These are phyloP conservation scores for Erpornis zantholeuca DNA, from an alignment of 2,113 vertebrate species.

Conservation along the genomic window DNA sequence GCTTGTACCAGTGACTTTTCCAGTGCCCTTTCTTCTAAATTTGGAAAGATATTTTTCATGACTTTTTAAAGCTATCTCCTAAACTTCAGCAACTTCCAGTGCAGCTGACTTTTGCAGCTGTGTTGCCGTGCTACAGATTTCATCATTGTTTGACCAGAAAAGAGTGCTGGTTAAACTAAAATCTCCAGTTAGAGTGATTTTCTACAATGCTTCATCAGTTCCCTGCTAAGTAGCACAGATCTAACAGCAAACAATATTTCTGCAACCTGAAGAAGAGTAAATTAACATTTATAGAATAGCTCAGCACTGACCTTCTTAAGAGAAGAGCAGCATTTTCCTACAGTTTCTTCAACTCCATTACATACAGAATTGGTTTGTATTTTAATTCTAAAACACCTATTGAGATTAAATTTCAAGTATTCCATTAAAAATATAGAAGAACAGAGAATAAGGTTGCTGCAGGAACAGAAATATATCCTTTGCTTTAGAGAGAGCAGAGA, in stretches of 20 bases:
- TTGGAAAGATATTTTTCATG: slow-evolving; percentile 36
- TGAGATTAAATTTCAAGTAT: neutral
- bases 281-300: neutral
- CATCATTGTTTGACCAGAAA: neutral
- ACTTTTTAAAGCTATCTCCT: slow-evolving; percentile 8
- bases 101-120: slow-evolving; percentile 24
- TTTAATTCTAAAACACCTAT: neutral
- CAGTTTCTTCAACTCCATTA: neutral
- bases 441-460: neutral
- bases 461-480: neutral
- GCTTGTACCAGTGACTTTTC: neutral
- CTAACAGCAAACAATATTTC: neutral
- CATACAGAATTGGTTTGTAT: neutral
- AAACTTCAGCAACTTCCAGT: slow-evolving; percentile 6
- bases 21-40: neutral
- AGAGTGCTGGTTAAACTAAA: neutral
- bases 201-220: neutral
- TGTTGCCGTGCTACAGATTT: neutral
- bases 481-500: neutral
- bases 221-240: neutral
- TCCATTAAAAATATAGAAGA: neutral
- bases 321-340: neutral
- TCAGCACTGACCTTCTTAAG: neutral
- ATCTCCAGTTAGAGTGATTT: neutral
- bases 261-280: neutral